Evolutionary conservation across 2,888 invertebrate genomes (phyloP).

Genomic region (Lasioglossum calceatum): DNA sequence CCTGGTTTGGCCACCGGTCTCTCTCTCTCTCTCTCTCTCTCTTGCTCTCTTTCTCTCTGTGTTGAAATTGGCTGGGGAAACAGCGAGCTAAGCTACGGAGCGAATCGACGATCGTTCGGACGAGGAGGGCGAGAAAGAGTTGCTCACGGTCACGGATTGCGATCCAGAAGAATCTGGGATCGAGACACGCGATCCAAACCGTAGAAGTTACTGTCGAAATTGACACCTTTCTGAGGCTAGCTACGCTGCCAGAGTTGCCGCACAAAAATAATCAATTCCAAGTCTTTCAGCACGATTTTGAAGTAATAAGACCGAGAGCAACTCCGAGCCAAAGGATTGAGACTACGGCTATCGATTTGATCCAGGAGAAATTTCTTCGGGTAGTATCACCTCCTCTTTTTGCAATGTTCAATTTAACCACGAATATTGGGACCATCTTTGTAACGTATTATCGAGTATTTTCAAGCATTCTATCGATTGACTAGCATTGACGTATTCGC

Average conservation of each 20-base stretch:
- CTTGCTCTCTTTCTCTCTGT: no score
- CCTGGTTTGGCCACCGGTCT: constrained; percentile 7
- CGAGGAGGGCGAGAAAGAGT: constrained; percentile 14
- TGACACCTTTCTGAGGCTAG: neutral
- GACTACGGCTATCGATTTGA: constrained; percentile 9
- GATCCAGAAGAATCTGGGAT: neutral
- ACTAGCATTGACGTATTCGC: neutral
- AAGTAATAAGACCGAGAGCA: neutral
- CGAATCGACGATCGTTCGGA: constrained; percentile 43
- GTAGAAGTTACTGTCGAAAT: neutral
- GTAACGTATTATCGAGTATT: neutral
- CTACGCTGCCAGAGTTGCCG: neutral
- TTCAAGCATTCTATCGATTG: no score
- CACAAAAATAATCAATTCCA: neutral
- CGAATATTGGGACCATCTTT: neutral
- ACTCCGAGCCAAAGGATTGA: constrained; percentile 5
- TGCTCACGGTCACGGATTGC: constrained; percentile 31
- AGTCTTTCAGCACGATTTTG: neutral
- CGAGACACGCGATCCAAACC: neutral
- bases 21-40: neutral
- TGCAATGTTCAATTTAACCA: neutral
- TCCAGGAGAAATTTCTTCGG: neutral
- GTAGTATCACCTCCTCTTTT: no score
- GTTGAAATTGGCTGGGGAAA: neutral
- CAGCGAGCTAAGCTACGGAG: constrained; percentile 31